Evolutionary conservation across 2,888 invertebrate species (phyloP).

Genomic region (Stenotaenia linearis): DNA sequence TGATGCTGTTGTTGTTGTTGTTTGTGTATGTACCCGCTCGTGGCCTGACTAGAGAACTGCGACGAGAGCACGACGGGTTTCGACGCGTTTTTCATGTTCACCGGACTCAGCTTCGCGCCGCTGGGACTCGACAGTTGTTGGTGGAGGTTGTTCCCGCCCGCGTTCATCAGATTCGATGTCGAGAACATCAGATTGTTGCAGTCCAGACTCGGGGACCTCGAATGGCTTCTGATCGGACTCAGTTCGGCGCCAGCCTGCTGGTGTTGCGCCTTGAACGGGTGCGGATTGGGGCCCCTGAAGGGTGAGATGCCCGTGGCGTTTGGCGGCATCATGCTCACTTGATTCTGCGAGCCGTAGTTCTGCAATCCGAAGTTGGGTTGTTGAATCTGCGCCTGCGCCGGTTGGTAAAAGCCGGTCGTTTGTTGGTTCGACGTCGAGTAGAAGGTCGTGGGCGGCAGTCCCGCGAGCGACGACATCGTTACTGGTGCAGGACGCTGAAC

Average conservation of each 20-base stretch:
- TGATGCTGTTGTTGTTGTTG: conserved; percentile 30
- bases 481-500: conserved; percentile 57
- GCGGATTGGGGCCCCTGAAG: conserved; percentile 26
- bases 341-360: conserved; percentile 46
- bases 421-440: conserved; percentile 45
- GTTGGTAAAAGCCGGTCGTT: conserved; percentile 41
- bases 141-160: conserved; percentile 27
- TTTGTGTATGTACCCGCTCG: conserved; percentile 14
- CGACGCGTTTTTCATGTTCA: conserved; percentile 19
- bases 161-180: conserved; percentile 32
- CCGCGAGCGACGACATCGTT: conserved; percentile 48
- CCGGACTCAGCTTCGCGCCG: conserved; percentile 28
- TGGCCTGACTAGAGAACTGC: background rate
- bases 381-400: conserved; percentile 45
- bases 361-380: conserved; percentile 51
- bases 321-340: conserved; percentile 38
- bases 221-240: conserved; percentile 35
- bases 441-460: conserved; percentile 53
- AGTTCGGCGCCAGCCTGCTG: conserved; percentile 29
- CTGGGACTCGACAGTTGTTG: conserved; percentile 29
- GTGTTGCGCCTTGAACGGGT: conserved; percentile 33
- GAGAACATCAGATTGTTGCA: conserved; percentile 30
- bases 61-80: background rate
- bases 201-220: conserved; percentile 32
- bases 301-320: background rate